Evolutionary conservation across 2,797 vertebrate species (phyloP), one percentile per base, ranked within the genome.

Genomic region (Orestias chungarensis): DNA sequence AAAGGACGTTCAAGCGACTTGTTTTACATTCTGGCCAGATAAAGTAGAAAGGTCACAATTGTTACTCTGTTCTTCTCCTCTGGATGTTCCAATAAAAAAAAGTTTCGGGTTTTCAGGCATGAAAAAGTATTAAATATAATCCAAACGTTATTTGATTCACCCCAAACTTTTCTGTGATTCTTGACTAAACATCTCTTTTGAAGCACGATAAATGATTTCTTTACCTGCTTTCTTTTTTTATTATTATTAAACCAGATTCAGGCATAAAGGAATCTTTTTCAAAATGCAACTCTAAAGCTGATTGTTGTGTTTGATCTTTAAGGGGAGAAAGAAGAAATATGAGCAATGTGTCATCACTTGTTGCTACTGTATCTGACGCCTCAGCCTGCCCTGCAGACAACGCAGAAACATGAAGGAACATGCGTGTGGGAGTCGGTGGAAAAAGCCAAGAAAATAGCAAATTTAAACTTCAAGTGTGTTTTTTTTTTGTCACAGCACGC

Each of bases 291-390:
- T n/a, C 3, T 75, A 25, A 10, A 4, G 38, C 47, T 76, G 46
- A 85, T 62, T 76, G 74, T 49, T 72, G 49, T 23, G 29, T 74
- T 81, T 76, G 6, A 70, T 74, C 64, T 81, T 82, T 35, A 31
- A 79, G 80, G 75, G 49, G 55, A 67, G 54, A 55, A 80, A 79
- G 78, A 42, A 73, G 71, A 79, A 74, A 73, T 74, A 72, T 43
- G 70, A 82, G 80, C 82, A 84, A 83, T 82, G 74, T 64, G 78
- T 52, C 49, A 59, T 75, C 67, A 77, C 76, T 67, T 75, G 71
- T 25, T 55, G 66, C 76, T 71, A 15, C 69, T 83, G 66, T 78
- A 79, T 69, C 64, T 42, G 68, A 73, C 43, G 65, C 40, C 61
- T 29, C 44, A n/a, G 44, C 11, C 67, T 35, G 59, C 79, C 29